Evolutionary conservation across 2,797 vertebrate genomes (phyloP), one percentile per base, ranked within the genome.

Genomic region (Rhinichthys osculus): DNA sequence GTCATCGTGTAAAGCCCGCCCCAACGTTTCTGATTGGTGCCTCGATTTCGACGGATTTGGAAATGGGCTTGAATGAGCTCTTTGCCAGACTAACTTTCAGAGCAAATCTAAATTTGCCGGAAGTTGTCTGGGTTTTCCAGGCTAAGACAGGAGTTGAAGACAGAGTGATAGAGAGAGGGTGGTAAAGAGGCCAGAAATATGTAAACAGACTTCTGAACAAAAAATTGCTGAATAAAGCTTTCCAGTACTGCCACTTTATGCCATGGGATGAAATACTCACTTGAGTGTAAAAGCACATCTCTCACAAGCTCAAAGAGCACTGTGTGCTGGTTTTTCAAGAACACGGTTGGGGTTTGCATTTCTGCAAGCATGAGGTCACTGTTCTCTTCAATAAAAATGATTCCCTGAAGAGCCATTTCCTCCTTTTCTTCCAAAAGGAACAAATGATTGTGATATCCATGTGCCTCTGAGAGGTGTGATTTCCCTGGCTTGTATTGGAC

Each of bases 201-300:
- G 16, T 85, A 42, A 27, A 71, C 42, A 81, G 44, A 71, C 57
- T 52, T 72, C 27, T 66, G 33, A 66, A 64, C 59, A 19, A 83
- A 83, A 78, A 69, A 69, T 47, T 30, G 54, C 40, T 23, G 52
- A 72, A 74, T 54, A 59, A 64, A 62, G 66, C 33, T 40, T 11
- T 50, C 38, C n/a, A 73, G 70, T 52, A 85, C 16, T 67, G 9
- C 35, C 35, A 17, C 9, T 73, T 59, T n/a, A n/a, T 40, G 57
- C 11, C 8, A 21, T 38, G 73, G 44, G 54, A 35, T 62, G 44
- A 74, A 80, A 84, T 16, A 40, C 42, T 86, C 21, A 27, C 30
- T 52, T 76, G 21, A 76, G 66, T 35, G 40, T 52, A 81, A 79
- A 79, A 78, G 74, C 50, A 79, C 17, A 69, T 50, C 38, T 84